Evolutionary conservation across 2,888 invertebrate species (phyloP).

Genomic region (Acanthosepion pharaonis): DNA sequence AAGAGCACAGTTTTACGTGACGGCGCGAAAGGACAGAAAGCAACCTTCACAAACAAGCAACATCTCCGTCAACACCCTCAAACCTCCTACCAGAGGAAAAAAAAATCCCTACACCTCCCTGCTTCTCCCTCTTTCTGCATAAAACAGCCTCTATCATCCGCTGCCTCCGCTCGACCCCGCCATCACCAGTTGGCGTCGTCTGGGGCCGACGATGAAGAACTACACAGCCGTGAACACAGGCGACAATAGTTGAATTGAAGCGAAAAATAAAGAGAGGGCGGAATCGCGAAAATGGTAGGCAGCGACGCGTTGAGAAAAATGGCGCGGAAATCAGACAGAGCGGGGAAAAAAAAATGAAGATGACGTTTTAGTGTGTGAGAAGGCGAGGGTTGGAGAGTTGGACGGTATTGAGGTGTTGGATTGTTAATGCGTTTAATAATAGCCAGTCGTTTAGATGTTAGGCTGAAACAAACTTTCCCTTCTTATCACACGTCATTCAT

Average conservation of each 20-base stretch:
- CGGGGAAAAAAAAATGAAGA: too few relatives aligned
- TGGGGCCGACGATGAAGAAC: constrained; percentile 16
- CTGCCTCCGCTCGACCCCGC: background rate
- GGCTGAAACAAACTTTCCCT: background rate
- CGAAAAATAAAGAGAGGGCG: constrained; percentile 22
- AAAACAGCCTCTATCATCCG: background rate
- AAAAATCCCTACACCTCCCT: background rate
- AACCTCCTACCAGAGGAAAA: background rate
- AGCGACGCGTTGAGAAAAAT: background rate
- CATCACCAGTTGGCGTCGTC: background rate
- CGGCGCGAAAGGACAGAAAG: constrained; percentile 10
- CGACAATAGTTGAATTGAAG: constrained; percentile 12
- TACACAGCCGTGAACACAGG: background rate
- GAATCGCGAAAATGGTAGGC: constrained; percentile 4
- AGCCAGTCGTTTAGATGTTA: background rate
- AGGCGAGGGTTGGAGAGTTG: background rate
- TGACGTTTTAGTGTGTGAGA: background rate
- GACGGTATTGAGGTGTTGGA: background rate
- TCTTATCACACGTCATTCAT: background rate
- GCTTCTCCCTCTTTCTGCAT: background rate
- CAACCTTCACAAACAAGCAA: background rate
- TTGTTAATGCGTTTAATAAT: constrained; percentile 33
- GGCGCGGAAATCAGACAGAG: constrained; percentile 33
- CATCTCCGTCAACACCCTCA: background rate
- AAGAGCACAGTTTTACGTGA: constrained; percentile 8